Conservation (phyloP, 1,140 invertebrate genomes). For the Lasioglossum albipes region DNA sequence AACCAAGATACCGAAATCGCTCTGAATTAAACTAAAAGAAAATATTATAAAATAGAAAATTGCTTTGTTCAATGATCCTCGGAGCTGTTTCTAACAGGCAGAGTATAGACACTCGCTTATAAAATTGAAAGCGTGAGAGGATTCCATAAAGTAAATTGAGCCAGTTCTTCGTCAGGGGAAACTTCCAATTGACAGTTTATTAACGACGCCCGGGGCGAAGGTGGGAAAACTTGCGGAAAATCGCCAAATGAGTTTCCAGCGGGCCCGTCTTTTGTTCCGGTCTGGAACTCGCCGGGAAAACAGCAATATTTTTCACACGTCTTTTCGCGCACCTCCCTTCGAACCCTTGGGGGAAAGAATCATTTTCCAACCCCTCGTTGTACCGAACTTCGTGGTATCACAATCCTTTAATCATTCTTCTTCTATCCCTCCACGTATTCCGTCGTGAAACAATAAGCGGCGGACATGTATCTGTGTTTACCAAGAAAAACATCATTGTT, state of each 20-base stretch:
- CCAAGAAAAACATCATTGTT: too few relatives aligned
- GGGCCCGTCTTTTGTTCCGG: conserved; percentile 20
- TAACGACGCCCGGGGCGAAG: conserved; percentile 15
- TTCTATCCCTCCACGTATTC: background rate
- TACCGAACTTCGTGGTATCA: background rate
- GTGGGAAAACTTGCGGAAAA: conserved; percentile 13
- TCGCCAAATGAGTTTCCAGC: conserved; percentile 35
- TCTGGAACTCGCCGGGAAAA: conserved; percentile 3
- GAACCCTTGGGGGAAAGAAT: background rate
- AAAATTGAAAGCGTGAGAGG: background rate
- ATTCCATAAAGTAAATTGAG: conserved; percentile 4
- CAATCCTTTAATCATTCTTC: conserved; percentile 9
- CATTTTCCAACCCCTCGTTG: background rate
- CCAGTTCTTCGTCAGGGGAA: background rate
- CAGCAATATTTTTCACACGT: conserved; percentile 31
- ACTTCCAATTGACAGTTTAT: conserved; percentile 36
- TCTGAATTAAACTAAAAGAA: too few relatives aligned
- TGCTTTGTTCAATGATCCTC: too few relatives aligned
- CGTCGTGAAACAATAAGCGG: background rate
- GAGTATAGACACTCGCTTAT: background rate
- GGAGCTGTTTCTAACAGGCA: background rate
- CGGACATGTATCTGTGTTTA: too few relatives aligned
- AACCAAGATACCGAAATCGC: too few relatives aligned
- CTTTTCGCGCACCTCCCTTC: too few relatives aligned
- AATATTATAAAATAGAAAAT: too few relatives aligned